These are phyloP conservation scores for Phorcus lineatus DNA, from an alignment of 2,888 invertebrate genomes.

Conservation along the genomic window DNA sequence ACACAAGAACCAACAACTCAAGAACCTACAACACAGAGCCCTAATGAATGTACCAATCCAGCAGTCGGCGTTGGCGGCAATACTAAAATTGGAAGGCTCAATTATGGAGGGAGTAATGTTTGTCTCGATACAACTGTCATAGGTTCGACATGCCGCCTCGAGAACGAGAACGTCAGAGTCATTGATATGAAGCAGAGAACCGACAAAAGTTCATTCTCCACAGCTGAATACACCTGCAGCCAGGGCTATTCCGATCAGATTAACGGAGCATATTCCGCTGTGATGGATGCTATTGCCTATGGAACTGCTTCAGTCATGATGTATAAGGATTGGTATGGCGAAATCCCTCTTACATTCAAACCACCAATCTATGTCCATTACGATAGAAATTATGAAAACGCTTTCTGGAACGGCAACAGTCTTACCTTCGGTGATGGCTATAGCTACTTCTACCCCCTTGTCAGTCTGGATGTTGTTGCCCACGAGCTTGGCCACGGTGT, in stretches of 20 bases:
- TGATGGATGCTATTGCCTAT: conserved; percentile 48
- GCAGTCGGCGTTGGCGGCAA: conserved; percentile 42
- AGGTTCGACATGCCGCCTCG: conserved; percentile 25
- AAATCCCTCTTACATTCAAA: conserved; percentile 34
- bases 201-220: conserved; percentile 25
- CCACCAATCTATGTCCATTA: conserved; percentile 53
- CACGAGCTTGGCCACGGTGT: conserved; percentile 60
- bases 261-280: conserved; percentile 50
- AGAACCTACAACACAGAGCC: no score
- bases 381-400: conserved; percentile 46
- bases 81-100: conserved; percentile 33
- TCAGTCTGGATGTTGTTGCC: conserved; percentile 48
- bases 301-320: conserved; percentile 46
- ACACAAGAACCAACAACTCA: neutral
- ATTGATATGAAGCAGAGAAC: conserved; percentile 30
- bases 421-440: conserved; percentile 55
- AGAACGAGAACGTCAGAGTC: conserved; percentile 31
- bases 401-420: conserved; percentile 58
- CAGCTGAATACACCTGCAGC: conserved; percentile 42
- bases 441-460: conserved; percentile 44
- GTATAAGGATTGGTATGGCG: conserved; percentile 51
- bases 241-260: conserved; percentile 43
- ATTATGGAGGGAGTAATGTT: conserved; percentile 33
- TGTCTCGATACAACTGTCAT: conserved; percentile 27
- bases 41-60: conserved; percentile 27